Base-by-base conservation (phyloP, 2,888 invertebrate genomes). In the Ormyrus pomaceus region DNA sequence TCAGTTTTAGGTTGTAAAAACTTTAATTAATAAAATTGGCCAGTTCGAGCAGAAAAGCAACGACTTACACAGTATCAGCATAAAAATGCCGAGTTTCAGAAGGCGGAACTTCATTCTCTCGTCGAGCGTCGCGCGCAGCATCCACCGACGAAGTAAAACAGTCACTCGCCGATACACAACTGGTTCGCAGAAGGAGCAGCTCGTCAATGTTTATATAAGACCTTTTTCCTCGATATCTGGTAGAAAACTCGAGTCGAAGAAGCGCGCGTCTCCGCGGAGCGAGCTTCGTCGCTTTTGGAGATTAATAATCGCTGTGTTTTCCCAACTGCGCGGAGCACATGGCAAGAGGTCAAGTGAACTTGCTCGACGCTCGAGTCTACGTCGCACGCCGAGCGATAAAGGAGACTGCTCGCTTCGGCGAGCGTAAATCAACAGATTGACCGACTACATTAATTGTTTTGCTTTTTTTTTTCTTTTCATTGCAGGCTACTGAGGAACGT, bases 161-260 rank as follows among this genome's bases (percentile, higher is more conserved):
- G 45, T 4, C 61, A 10, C 19, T n/a, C 55, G 9, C 5, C n/a
- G 61, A 62, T 45, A 53, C 13, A 62, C 51, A 45, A 72, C 71
- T 71, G 48, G 61, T 51, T 34, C 34, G 10, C 45, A 11, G 59
- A 72, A 53, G 51, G 61, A 61, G 45, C 45, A 45, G 51, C 53
- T 53, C 61, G 58, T 50, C 53, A 45, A 72, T 62, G 13, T 53
- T 72, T 72, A 72, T 72, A 72, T 72, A 53, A 61, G 70, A 45
- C 50, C 55, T 58, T 59, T 71, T 59, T 61, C 71, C 59, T 51
- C 71, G 19, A 61, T 72, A 72, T 72, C 59, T n/a, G 58, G 58
- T n/a, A 6, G 50, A 34, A 34, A 34, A 34, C 34, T 8, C 9
- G 50, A 46, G 51, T 50, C 34, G n/a, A 59, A 34, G 19, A 50